These are phyloP conservation scores for Macaca fascicularis DNA, from an alignment of 2,113 vertebrate genomes.

Conservation along the genomic window T2T-MFA8v1.1 NC_088395.1:15877501-15878000, in stretches of 20 bases:
- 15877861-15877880: not conserved
- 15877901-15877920: not conserved
- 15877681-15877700: not conserved
- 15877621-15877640: not conserved
- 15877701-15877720: not conserved
- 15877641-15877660: not conserved
- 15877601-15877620: not conserved
- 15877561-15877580: not conserved
- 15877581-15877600: not conserved
- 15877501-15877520: not conserved
- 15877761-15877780: not conserved
- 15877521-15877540: not conserved
- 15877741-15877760: not conserved
- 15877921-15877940: not conserved
- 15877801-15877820: not conserved
- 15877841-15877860: not conserved
- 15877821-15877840: not conserved
- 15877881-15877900: not conserved
- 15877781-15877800: slow-evolving; percentile 1
- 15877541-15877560: not conserved
- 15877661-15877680: not conserved
- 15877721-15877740: slow-evolving; percentile 10
- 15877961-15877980: not conserved
- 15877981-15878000: not conserved
- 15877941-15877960: not conserved